A percentile compares a stretch with the other conserved stretches of the same genome.
These are phyloP conservation scores for Potamilus streckersoni DNA, from an alignment of 1,140 invertebrate species.

Conservation along the genomic window DNA sequence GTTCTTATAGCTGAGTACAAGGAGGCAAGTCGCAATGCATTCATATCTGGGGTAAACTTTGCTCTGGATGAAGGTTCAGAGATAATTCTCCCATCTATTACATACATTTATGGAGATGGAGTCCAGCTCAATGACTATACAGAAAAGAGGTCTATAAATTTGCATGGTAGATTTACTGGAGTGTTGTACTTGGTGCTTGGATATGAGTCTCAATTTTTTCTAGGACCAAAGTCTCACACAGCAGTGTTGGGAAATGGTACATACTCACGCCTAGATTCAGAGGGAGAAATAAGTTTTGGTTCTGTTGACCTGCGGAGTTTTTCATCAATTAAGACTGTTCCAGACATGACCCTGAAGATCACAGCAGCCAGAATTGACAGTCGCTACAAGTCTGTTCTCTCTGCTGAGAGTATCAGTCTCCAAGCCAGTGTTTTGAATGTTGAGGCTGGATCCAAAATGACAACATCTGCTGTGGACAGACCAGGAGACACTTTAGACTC, in stretches of 20 bases:
- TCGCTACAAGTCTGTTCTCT: slow-evolving; percentile 46
- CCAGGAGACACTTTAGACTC: slow-evolving; percentile 42
- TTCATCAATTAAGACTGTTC: slow-evolving; percentile 42
- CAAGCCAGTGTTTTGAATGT: slow-evolving; percentile 42
- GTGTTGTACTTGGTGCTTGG: slow-evolving; percentile 42
- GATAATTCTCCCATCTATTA: slow-evolving; percentile 42
- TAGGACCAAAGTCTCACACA: slow-evolving; percentile 46
- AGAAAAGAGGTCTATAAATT: slow-evolving; percentile 38
- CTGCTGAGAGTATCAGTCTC: slow-evolving; percentile 49
- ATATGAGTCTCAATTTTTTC: slow-evolving; percentile 41
- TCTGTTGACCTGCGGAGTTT: slow-evolving; percentile 47
- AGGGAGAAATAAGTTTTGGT: slow-evolving; percentile 44
- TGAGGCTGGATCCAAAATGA: slow-evolving; percentile 50
- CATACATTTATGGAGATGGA: slow-evolving; percentile 49
- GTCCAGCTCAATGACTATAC: slow-evolving; percentile 31
- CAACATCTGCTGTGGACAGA: slow-evolving; percentile 44
- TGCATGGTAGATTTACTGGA: slow-evolving; percentile 45
- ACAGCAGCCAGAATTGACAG: slow-evolving; percentile 46
- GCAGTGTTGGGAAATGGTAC: slow-evolving; percentile 27
- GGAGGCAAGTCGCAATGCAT: slow-evolving; percentile 41
- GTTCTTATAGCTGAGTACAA: slow-evolving; percentile 44
- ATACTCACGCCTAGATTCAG: slow-evolving; percentile 22
- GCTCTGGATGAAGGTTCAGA: slow-evolving; percentile 48
- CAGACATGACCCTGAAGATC: slow-evolving; percentile 41
- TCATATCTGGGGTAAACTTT: slow-evolving; percentile 51